Percentiles rank a stretch among this genome's conserved stretches.
Evolutionary conservation across 1,140 invertebrate species (phyloP).

Genomic region (Papilio machaon): DNA sequence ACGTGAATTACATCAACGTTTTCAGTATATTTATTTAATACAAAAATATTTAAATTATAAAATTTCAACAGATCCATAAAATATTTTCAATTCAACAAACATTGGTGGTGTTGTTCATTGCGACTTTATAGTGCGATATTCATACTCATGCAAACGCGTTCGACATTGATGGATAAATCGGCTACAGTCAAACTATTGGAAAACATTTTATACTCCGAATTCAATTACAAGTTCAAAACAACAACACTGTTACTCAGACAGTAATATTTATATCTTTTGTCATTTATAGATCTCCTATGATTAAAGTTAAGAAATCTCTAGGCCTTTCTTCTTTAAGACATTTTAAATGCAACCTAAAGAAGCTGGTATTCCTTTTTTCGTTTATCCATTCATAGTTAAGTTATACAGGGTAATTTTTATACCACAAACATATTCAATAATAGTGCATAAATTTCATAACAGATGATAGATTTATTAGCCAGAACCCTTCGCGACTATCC

Average conservation of each 20-base stretch:
- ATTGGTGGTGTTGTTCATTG: neutral
- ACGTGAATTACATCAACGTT: neutral
- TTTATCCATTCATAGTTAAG: too few relatives aligned
- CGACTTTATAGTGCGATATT: neutral
- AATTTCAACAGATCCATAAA: neutral
- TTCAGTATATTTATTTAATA: neutral
- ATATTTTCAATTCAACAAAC: neutral
- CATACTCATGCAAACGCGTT: neutral
- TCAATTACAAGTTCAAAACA: neutral
- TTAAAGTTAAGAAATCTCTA: too few relatives aligned
- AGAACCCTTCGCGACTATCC: too few relatives aligned
- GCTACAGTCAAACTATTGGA: slow-evolving; percentile 1
- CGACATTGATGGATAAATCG: slow-evolving; percentile 8
- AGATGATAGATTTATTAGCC: too few relatives aligned
- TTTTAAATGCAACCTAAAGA: too few relatives aligned
- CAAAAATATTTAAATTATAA: neutral
- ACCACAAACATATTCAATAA: too few relatives aligned
- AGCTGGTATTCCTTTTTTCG: too few relatives aligned
- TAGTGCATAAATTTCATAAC: too few relatives aligned
- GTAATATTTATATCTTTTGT: too few relatives aligned
- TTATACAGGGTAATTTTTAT: too few relatives aligned
- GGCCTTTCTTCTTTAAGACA: too few relatives aligned
- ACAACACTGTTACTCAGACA: neutral
- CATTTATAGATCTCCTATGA: too few relatives aligned
- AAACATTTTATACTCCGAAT: neutral